Evolutionary conservation across 2,113 vertebrate species (phyloP), one percentile per base, ranked within the genome.

Genomic region (Crotalus viridis): DNA sequence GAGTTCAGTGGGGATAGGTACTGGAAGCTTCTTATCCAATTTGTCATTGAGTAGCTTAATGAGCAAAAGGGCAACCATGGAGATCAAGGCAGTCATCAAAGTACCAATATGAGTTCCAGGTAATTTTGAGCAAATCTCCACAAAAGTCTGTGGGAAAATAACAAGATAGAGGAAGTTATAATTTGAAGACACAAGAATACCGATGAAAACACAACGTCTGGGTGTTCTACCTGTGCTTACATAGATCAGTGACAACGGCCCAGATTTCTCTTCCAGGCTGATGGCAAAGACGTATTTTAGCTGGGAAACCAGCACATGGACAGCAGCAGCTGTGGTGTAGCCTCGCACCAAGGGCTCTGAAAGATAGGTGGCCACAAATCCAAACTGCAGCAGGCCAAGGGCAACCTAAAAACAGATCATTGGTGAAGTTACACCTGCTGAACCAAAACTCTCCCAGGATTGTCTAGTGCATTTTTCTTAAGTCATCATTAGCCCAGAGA

Each of bases 321-420:
- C 96, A 0, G 99, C 98, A 0, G 99, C 98, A 1, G 98, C 99
- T 0, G 98, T 99, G 88, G 99, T 99, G 93, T 99, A 99, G 86
- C 98, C 98, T 6, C 98, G 98, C 52, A 99, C 98, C 94, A 99
- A 97, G 0, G 99, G 99, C 86, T 99, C 99, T 0, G 99, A 99
- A 89, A 99, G 98, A 94, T 99, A 99, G 39, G 98, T 99, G 95
- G 99, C 99, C 94, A 99, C 98, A 0, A 99, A 99, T 43, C 99
- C 99, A 0, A 99, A 99, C 93, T 97, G 98, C 89, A 99, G 97
- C 93, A 99, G 87, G 12, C 99, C 99, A 26, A 99, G 96, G 13
- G 98, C 94, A 81, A 99, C 97, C 99, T 99, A 90, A 28, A 92
- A 92, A 94, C 22, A 59, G 3, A 90, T 51, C 39, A 89, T n/a